These are phyloP conservation scores for Kryptolebias marmoratus DNA, from an alignment of 2,113 vertebrate genomes.

Conservation along the genomic window DNA sequence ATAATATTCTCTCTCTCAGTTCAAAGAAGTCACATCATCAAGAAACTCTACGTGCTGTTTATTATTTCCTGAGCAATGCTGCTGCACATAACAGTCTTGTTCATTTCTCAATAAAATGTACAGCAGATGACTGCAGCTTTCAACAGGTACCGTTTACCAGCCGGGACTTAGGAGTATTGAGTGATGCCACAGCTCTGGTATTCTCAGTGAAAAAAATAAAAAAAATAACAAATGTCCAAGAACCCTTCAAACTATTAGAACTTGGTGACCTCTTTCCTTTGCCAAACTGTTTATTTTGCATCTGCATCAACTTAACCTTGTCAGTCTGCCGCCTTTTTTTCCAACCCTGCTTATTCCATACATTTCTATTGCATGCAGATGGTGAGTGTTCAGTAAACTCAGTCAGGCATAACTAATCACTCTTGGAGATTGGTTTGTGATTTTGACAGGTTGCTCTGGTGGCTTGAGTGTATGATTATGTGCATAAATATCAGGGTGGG, in stretches of 20 bases:
- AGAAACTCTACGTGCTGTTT: background rate
- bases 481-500: constrained; percentile 75
- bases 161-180: background rate
- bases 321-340: constrained; percentile 66
- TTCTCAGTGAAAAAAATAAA: constrained; percentile 7
- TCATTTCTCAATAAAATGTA: background rate
- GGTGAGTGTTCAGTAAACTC: constrained; percentile 77
- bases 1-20: no score
- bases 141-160: background rate
- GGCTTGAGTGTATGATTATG: constrained; percentile 74
- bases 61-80: background rate
- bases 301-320: constrained; percentile 79
- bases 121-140: background rate
- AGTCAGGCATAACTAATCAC: constrained; percentile 83
- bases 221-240: constrained; percentile 10
- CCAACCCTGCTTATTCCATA: constrained; percentile 68
- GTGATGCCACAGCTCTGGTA: background rate
- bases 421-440: constrained; percentile 74
- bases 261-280: constrained; percentile 60
- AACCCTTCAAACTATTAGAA: constrained; percentile 58
- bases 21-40: background rate
- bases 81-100: background rate
- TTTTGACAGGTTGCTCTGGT: constrained; percentile 73
- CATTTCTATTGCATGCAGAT: constrained; percentile 78
- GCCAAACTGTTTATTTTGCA: constrained; percentile 68